phyloP scores from a whole-genome alignment of 2,797 vertebrate species.

The Pteropus rufus region DNA sequence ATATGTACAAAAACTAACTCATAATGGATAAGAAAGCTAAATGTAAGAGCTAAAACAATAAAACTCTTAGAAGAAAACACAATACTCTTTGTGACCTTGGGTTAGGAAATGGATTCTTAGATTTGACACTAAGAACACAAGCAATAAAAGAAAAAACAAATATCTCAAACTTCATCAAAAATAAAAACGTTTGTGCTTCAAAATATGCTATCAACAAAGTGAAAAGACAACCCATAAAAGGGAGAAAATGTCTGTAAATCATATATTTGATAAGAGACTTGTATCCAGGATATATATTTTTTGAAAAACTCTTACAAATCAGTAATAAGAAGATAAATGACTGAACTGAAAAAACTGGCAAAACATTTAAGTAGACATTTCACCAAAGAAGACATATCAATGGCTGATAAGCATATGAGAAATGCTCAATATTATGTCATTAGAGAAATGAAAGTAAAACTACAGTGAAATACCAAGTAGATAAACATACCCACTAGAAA shows the following conservation, averaged over 20 bases:
- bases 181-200: background rate
- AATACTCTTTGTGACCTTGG: background rate
- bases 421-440: background rate
- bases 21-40: background rate
- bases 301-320: background rate
- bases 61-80: background rate
- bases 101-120: background rate
- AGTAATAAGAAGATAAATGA: background rate
- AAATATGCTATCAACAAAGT: background rate
- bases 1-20: background rate
- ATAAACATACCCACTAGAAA: background rate
- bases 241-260: background rate
- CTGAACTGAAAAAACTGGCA: background rate
- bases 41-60: background rate
- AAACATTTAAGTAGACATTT: background rate
- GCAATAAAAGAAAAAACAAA: background rate
- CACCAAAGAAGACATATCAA: background rate
- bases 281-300: background rate
- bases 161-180: accelerated
- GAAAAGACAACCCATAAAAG: background rate
- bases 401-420: background rate
- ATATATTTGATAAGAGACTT: background rate
- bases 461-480: background rate
- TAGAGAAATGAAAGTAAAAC: background rate
- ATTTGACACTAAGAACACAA: background rate